Evolutionary conservation across 2,113 vertebrate species (phyloP).

Genomic region (Nipponia nippon): DNA sequence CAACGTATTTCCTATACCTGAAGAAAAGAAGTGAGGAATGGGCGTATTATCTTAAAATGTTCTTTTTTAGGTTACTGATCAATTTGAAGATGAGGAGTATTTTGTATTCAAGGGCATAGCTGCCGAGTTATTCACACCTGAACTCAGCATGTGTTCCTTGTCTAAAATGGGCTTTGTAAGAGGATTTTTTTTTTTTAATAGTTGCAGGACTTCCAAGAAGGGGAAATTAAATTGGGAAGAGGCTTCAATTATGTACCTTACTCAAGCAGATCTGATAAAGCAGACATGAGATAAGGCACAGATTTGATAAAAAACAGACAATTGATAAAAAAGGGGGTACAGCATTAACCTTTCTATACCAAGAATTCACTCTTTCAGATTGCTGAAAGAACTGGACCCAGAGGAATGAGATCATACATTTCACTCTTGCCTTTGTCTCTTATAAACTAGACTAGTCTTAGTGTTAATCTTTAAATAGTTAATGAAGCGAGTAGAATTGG

Average conservation of each 20-base stretch:
- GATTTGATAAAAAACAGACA: not conserved
- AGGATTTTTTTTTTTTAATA: not conserved
- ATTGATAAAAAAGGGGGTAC: not conserved
- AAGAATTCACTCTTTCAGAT: not conserved
- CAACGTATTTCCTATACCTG: not conserved
- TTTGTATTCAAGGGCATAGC: not conserved
- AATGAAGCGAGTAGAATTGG: not conserved
- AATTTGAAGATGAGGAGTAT: not conserved
- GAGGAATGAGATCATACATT: not conserved
- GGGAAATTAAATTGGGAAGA: not conserved
- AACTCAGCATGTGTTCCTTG: not conserved
- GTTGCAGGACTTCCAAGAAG: not conserved
- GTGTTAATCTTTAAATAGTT: not conserved
- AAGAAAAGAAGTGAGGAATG: not conserved
- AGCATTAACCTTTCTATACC: conserved; percentile 3
- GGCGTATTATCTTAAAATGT: not conserved
- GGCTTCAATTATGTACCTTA: not conserved
- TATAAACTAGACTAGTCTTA: not conserved
- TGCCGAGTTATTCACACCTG: not conserved
- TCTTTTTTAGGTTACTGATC: not conserved
- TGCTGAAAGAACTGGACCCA: not conserved
- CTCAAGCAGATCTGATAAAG: not conserved
- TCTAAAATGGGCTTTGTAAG: not conserved
- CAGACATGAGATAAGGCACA: not conserved
- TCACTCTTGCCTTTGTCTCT: not conserved